Evolutionary conservation across 92 coral and sea anemone genomes (phyloP), one percentile per base, ranked within the genome.

Genomic region (Porites lobata): DNA sequence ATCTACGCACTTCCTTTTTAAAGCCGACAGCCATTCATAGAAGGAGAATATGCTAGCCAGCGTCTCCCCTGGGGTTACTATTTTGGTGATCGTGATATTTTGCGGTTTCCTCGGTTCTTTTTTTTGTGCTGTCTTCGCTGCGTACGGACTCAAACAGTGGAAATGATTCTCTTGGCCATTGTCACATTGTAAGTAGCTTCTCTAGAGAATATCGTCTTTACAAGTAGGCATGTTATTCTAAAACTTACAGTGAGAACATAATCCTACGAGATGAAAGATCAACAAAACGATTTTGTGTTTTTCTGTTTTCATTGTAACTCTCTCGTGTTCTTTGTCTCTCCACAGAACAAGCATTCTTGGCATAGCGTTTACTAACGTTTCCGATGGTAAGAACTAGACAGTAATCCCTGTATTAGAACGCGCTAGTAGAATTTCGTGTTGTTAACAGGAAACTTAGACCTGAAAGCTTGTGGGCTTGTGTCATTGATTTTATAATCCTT

Each of bases 151-250:
- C 13, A 70, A 63, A 69, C 50, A 69, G 69, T 82, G 86, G 51
- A 5, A 53, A 38, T 77, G 43, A 69, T 69, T 70, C 86, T 57
- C 15, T n/a, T 21, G 54, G 78, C 57, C 58, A 43, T 54, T 69
- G 32, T 82, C 38, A 47, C 57, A 29, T 57, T 82, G 86, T 82
- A 82, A 82, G 86, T 58, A 71, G 54, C 70, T 69, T 57, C 15
- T 82, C 10, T 29, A 54, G 9, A 54, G 67, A 38, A 69, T 54
- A 38, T 57, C 29, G 47, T 56, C 78, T 74, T 70, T n/a, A 57
- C 56, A 69, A 58, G 59, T 8, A 70, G 13, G 26, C 54, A 69
- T 47, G 72, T 65, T 51, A 50, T 79, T 63, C 21, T 5, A 63
- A 62, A 14, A 15, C 26, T 32, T 43, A 38, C 38, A 2, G 18